A percentile compares a stretch with the other conserved stretches of the same genome.
Evolutionary conservation across 2,888 invertebrate genomes (phyloP).

Genomic region (Drosophila setosimentum): DNA sequence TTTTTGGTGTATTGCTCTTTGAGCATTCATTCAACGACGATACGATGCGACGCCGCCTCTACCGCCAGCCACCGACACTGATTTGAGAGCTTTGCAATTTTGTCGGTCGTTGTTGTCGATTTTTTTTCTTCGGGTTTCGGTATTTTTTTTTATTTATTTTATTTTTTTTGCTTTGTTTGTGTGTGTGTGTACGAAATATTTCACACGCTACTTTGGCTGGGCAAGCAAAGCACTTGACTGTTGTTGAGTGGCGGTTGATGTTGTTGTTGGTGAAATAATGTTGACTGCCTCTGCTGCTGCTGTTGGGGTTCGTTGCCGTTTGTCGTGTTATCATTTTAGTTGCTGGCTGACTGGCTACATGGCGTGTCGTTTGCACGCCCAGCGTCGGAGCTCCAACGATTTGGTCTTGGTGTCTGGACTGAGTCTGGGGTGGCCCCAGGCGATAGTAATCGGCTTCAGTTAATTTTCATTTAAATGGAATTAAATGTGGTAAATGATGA

Average conservation of each 20-base stretch:
- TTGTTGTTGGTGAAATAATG: slow-evolving; percentile 51
- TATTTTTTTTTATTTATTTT: slow-evolving; percentile 21
- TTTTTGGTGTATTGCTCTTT: slow-evolving; percentile 57
- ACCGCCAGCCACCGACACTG: slow-evolving; percentile 33
- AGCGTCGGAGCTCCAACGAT: slow-evolving; percentile 17
- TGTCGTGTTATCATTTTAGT: slow-evolving; percentile 74
- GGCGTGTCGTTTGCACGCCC: slow-evolving; percentile 58
- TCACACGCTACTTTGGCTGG: slow-evolving; percentile 78
- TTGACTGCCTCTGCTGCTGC: slow-evolving; percentile 22
- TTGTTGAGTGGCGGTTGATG: slow-evolving; percentile 66
- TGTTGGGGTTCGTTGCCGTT: slow-evolving; percentile 76
- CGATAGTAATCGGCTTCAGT: slow-evolving; percentile 79
- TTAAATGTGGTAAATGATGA: slow-evolving; percentile 80
- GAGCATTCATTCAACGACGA: slow-evolving; percentile 80
- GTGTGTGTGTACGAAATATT: slow-evolving; percentile 62
- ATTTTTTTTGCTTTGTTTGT: slow-evolving; percentile 23
- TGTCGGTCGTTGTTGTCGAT: slow-evolving; percentile 61
- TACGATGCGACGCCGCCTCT: slow-evolving; percentile 17
- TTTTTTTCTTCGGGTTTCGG: slow-evolving; percentile 42
- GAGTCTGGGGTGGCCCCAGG: slow-evolving; percentile 54
- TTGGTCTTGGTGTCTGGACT: slow-evolving; percentile 51
- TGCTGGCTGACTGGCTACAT: slow-evolving; percentile 66
- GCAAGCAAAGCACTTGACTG: slow-evolving; percentile 77
- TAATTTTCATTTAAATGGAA: slow-evolving; percentile 80
- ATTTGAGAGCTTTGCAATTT: slow-evolving; percentile 77